These are phyloP conservation scores for Epinephelus cyanopodus DNA, from an alignment of 2,113 vertebrate species.

Conservation along the genomic window DNA sequence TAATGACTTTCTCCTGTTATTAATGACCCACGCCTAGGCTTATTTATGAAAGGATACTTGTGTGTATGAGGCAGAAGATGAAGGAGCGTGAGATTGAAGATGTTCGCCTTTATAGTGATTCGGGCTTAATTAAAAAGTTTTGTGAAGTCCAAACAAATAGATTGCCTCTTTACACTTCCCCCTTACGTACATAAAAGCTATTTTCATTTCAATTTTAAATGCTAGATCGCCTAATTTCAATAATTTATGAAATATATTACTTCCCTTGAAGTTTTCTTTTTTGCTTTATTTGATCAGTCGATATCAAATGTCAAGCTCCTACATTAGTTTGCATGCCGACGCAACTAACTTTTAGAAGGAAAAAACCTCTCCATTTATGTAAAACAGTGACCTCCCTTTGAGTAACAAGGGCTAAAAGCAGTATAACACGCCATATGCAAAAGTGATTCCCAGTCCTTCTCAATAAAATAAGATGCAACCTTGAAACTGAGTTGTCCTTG, in stretches of 20 bases:
- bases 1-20: conserved; percentile 81
- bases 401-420: conserved; percentile 13
- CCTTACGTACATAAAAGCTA: conserved; percentile 33
- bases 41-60: conserved; percentile 77
- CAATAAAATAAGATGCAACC: conserved; percentile 36
- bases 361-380: conserved; percentile 14
- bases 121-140: conserved; percentile 69
- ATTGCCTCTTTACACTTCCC: conserved; percentile 48
- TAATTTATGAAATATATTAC: conserved; percentile 39
- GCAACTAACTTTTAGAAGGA: neutral
- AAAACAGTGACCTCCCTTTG: conserved; percentile 34
- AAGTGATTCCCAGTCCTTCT: conserved; percentile 16
- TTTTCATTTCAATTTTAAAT: conserved; percentile 54
- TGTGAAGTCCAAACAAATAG: conserved; percentile 62
- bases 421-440: conserved; percentile 5
- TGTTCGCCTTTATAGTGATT: conserved; percentile 49
- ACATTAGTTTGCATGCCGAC: neutral
- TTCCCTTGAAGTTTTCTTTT: conserved; percentile 22
- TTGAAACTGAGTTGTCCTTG: conserved; percentile 47
- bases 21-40: conserved; percentile 76
- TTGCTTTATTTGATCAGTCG: conserved; percentile 23
- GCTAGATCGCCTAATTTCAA: conserved; percentile 40
- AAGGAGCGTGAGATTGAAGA: conserved; percentile 61
- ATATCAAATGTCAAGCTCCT: conserved; percentile 25
- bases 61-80: conserved; percentile 70